Evolutionary conservation across 2,888 invertebrate genomes (phyloP).

Genomic region (Mythimna pallens): DNA sequence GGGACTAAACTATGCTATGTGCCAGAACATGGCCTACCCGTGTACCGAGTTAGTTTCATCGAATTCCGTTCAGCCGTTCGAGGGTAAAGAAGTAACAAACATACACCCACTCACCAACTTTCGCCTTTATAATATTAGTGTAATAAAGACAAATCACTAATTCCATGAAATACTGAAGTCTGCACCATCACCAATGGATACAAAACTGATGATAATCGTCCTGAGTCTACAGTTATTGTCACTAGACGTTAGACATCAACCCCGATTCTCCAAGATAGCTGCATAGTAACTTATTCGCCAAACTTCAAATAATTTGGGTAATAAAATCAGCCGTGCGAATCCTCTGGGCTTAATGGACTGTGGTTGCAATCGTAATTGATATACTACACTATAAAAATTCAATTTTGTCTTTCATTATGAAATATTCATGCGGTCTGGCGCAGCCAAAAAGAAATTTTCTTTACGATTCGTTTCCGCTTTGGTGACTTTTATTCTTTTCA

Average conservation of each 20-base stretch:
- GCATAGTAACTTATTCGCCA: constrained; percentile 51
- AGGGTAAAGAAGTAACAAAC: too few relatives aligned
- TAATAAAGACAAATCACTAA: too few relatives aligned
- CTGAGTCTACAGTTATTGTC: neutral
- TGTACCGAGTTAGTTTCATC: too few relatives aligned
- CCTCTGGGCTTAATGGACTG: constrained; percentile 72
- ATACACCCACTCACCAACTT: too few relatives aligned
- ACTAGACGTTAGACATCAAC: constrained; percentile 36
- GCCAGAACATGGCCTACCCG: too few relatives aligned
- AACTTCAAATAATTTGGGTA: constrained; percentile 71
- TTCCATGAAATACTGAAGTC: neutral
- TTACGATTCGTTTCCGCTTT: constrained; percentile 54
- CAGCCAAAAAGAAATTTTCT: constrained; percentile 56
- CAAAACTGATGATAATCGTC: neutral
- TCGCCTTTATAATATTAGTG: neutral
- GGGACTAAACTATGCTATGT: too few relatives aligned
- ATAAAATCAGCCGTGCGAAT: constrained; percentile 75
- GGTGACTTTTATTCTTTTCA: constrained; percentile 29
- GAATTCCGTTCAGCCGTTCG: too few relatives aligned
- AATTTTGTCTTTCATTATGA: constrained; percentile 61
- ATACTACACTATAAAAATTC: constrained; percentile 62
- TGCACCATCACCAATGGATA: neutral
- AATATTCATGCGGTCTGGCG: constrained; percentile 48
- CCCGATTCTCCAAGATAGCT: constrained; percentile 45
- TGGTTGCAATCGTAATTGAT: constrained; percentile 59